Percentiles rank a stretch among this genome's conserved stretches.
phyloP scores from a whole-genome alignment of 2,797 vertebrate species.

The Myotis planiceps region DNA sequence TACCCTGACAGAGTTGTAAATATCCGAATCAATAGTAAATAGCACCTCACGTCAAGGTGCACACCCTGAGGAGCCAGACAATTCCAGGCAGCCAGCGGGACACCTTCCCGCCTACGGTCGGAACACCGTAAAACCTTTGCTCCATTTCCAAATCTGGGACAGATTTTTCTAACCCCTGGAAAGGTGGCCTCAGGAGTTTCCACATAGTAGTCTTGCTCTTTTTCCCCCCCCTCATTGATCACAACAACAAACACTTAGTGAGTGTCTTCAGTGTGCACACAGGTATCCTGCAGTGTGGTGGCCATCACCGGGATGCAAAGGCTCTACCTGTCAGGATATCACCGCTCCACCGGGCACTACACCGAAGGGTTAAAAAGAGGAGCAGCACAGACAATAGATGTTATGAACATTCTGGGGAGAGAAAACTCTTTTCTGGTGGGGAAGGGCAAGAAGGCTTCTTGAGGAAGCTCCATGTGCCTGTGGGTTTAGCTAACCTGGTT shows the following conservation, averaged over 20 bases:
- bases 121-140: not conserved
- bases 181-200: not conserved
- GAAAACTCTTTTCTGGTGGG: not conserved
- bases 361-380: not conserved
- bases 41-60: not conserved
- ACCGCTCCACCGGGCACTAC: rapidly evolving
- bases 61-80: not conserved
- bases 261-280: rapidly evolving
- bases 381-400: not conserved
- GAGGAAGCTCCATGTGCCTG: not conserved
- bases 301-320: not conserved
- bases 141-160: not conserved
- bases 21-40: not conserved
- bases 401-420: not conserved
- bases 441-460: not conserved
- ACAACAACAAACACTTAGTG: not conserved
- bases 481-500: not conserved
- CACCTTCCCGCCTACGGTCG: not conserved
- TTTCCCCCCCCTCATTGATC: not conserved
- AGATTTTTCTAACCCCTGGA: not conserved
- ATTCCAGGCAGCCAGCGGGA: not conserved
- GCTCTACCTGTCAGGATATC: not conserved
- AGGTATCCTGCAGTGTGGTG: not conserved
- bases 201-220: not conserved
- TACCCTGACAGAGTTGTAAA: not conserved